These are phyloP conservation scores for Dasyurus viverrinus DNA, from an alignment of 2,113 vertebrate genomes.

Conservation along the genomic window DNA sequence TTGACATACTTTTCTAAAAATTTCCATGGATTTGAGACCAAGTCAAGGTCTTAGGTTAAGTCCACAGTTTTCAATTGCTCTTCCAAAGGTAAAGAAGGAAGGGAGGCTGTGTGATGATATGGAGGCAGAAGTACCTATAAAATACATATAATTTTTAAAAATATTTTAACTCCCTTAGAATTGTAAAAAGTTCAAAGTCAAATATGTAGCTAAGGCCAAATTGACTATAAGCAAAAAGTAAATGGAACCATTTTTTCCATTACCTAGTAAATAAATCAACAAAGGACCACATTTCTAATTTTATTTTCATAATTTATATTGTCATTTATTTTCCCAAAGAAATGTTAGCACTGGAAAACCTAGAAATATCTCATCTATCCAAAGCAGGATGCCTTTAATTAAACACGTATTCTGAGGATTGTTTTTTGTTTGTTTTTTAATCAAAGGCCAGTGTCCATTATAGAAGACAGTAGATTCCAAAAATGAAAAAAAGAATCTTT, in stretches of 20 bases:
- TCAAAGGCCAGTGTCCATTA: not conserved
- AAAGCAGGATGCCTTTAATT: conserved; percentile 15
- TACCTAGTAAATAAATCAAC: not conserved
- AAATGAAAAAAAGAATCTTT: conserved; percentile 1
- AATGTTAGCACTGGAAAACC: not conserved
- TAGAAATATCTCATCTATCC: not conserved
- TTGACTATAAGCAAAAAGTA: not conserved
- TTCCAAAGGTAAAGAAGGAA: not conserved
- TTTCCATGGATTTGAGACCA: not conserved
- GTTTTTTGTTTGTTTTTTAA: not conserved
- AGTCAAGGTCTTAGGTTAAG: conserved; percentile 7
- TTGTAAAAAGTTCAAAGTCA: conserved; percentile 17
- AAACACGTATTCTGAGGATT: conserved; percentile 30
- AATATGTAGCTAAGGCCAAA: not conserved
- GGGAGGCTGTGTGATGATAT: not conserved
- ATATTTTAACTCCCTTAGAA: not conserved
- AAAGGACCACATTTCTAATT: not conserved
- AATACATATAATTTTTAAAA: not conserved
- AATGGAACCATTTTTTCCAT: not conserved
- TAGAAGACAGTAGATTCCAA: not conserved
- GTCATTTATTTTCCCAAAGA: conserved; percentile 26
- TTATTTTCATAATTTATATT: conserved; percentile 4
- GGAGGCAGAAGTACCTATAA: not conserved
- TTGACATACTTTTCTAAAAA: conserved; percentile 9
- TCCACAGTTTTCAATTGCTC: not conserved